Conservation (phyloP, 1,140 invertebrate genomes). For the Tetramorium parvispinum region DNA sequence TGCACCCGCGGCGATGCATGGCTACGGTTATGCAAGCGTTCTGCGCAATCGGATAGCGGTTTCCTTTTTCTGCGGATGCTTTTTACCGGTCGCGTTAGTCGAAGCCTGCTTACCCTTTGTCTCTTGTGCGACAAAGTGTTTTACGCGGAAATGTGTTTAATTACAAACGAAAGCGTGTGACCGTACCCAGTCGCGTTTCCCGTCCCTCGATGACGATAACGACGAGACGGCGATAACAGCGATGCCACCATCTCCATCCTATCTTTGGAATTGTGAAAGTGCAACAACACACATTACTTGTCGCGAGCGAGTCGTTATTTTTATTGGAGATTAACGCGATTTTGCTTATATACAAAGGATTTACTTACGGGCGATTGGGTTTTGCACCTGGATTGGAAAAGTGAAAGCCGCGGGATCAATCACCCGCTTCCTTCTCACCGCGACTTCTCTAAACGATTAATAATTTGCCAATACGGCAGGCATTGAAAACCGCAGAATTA, state of each 20-base stretch:
- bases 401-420: conserved; percentile 40
- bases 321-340: background rate
- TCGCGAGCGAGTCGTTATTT: background rate
- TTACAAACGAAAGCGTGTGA: conserved; percentile 65
- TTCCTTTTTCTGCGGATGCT: conserved; percentile 61
- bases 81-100: conserved; percentile 54
- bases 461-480: background rate
- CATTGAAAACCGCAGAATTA: conserved; percentile 15
- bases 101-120: conserved; percentile 38
- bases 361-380: background rate
- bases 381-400: conserved; percentile 41
- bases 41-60: conserved; percentile 72
- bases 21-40: conserved; percentile 71
- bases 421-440: conserved; percentile 28
- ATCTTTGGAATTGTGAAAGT: conserved; percentile 37
- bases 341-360: background rate
- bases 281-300: background rate
- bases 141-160: conserved; percentile 62
- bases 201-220: conserved; percentile 23
- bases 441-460: conserved; percentile 22
- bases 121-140: conserved; percentile 32
- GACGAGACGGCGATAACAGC: conserved; percentile 11
- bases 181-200: conserved; percentile 13
- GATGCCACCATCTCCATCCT: background rate
- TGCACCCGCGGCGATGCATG: conserved; percentile 67